Evolutionary conservation across 1,140 invertebrate species (phyloP), one percentile per base, ranked within the genome.

Genomic region (Ylistrum balloti): DNA sequence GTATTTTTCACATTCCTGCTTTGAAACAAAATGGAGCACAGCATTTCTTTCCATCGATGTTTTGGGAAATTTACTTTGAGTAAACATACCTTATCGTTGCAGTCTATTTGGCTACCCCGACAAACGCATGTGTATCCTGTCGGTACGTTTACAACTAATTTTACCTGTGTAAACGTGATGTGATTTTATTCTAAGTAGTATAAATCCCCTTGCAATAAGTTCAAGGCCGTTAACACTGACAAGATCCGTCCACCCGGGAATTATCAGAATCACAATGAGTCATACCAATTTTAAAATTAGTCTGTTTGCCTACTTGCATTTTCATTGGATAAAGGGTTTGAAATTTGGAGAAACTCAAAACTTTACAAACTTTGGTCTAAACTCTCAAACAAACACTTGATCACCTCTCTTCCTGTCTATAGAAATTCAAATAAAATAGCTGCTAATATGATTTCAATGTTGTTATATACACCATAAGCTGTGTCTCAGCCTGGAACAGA

Each of bases 301-400:
- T 74, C 56, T 74, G 56, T 74, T 74, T 74, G 56, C 56, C 56
- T 74, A 74, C 56, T 74, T 74, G 56, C 56, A 74, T 74, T 74
- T 74, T 74, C 56, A 74, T 74, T 74, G 56, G 56, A 74, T 74
- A 74, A 74, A 74, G 56, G 22, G 56, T 74, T 28, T 74, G 56
- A 28, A 74, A 74, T 22, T 74, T n/a, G n/a, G 9, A 28, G 56
- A 74, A 74, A 74, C 56, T 74, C 56, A 28, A 74, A 74, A 74
- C 56, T 28, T 74, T n/a, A 74, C 56, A 74, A 74, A 74, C 56
- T 74, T 74, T 74, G 56, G 56, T 74, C 56, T 74, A n/a, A 74
- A 74, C 56, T 74, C n/a, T 74, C 56, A 74, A 74, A 74, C 56
- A 74, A 74, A 74, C 56, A 74, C 56, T 74, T 11, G n/a, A 74